Percentiles rank a stretch among this genome's conserved stretches.
phyloP scores from a whole-genome alignment of 2,113 vertebrate species.

The Sphyrna mokarran region DNA sequence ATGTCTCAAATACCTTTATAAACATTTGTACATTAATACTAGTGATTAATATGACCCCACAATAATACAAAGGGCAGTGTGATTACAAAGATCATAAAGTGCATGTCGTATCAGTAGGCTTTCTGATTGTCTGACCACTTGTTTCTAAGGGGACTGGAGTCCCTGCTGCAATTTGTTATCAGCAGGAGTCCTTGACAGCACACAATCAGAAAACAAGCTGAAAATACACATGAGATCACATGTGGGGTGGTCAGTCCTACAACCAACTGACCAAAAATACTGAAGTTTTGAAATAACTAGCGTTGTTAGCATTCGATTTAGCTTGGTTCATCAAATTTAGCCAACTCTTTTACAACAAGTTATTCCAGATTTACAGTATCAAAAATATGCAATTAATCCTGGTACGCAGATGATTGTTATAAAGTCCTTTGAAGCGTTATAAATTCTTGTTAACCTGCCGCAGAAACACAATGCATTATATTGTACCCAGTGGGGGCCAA shows the following conservation, averaged over 20 bases:
- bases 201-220: constrained; percentile 11
- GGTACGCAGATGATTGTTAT: not conserved
- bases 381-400: constrained; percentile 20
- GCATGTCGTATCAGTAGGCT: constrained; percentile 4
- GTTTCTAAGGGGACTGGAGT: not conserved
- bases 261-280: not conserved
- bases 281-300: not conserved
- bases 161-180: not conserved
- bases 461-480: constrained; percentile 7
- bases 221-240: constrained; percentile 24
- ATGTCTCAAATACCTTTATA: constrained; percentile 22
- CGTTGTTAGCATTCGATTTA: too few relatives aligned
- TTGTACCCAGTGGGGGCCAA: not conserved
- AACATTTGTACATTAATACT: constrained; percentile 18
- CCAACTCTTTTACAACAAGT: not conserved
- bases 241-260: not conserved
- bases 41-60: constrained; percentile 28
- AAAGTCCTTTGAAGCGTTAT: constrained; percentile 2
- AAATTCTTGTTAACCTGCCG: constrained; percentile 19
- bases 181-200: not conserved
- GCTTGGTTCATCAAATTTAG: not conserved
- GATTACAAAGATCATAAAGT: constrained; percentile 34
- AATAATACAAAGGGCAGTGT: constrained; percentile 10
- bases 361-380: not conserved
- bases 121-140: constrained; percentile 20